phyloP scores from a whole-genome alignment of 2,888 invertebrate genomes.

The Drosophila rubida region DNA sequence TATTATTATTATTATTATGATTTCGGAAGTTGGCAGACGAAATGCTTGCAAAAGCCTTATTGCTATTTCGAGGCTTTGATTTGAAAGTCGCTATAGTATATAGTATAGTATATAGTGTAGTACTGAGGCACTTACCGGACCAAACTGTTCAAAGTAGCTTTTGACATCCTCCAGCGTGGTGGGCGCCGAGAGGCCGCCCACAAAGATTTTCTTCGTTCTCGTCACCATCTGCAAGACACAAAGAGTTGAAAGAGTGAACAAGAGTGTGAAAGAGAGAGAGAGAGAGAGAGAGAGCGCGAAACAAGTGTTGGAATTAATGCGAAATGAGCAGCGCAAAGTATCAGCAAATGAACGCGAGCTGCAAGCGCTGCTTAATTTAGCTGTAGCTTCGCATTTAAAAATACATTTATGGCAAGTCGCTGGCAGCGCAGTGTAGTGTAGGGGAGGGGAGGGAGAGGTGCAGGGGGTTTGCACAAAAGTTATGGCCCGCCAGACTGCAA shows the following conservation, averaged over 20 bases:
- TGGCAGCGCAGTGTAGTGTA: background rate
- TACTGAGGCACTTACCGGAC: conserved; percentile 93
- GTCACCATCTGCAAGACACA: conserved; percentile 98
- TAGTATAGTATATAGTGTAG: too few species aligned
- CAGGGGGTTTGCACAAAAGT: conserved; percentile 47
- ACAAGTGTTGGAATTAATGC: background rate
- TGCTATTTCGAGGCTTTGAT: conserved; percentile 2
- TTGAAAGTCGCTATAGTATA: background rate
- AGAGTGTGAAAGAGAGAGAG: background rate
- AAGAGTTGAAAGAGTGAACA: too few species aligned
- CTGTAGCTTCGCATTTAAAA: conserved; percentile 66
- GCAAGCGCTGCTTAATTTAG: conserved; percentile 57
- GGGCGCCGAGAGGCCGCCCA: conserved; percentile 99
- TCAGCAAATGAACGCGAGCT: conserved; percentile 34
- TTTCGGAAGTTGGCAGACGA: conserved; percentile 46
- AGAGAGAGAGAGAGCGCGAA: background rate
- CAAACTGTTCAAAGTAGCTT: conserved; percentile 99
- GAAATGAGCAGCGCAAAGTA: conserved; percentile 23
- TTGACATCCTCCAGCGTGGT: conserved; percentile 99
- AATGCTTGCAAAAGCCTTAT: conserved; percentile 7
- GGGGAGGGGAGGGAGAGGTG: background rate
- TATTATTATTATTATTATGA: conserved; percentile 46
- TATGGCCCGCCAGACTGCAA: conserved; percentile 60
- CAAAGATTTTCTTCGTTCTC: conserved; percentile 99
- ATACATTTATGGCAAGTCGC: conserved; percentile 62